Conservation (phyloP, 1,140 invertebrate species). For the Lasioglossum albipes region DNA sequence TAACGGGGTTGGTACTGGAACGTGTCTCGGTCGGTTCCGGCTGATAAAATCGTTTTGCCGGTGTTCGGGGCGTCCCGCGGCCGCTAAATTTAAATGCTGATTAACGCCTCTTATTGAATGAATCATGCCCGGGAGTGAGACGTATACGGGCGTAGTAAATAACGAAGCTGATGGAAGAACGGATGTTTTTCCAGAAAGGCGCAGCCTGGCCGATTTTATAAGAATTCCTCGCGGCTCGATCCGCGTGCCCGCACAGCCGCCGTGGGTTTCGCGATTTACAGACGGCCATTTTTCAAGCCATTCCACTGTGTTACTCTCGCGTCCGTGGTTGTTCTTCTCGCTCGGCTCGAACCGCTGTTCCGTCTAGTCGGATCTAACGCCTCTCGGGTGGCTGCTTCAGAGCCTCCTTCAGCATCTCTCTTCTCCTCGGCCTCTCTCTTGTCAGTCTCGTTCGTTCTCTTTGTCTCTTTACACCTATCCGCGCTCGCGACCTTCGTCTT, state of each 20-base stretch:
- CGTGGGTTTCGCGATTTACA: conserved; percentile 49
- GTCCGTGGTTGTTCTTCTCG: conserved; percentile 5
- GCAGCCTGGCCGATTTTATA: conserved; percentile 3
- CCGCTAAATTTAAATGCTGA: conserved; percentile 1
- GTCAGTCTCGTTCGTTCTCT: conserved; percentile 7
- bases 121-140: not conserved
- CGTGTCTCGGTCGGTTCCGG: not conserved
- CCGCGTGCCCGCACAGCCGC: not conserved
- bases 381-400: conserved; percentile 38
- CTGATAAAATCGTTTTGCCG: not conserved
- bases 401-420: conserved; percentile 7
- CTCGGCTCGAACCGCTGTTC: conserved; percentile 20
- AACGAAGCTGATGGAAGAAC: not conserved
- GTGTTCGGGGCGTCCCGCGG: not conserved
- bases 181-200: not conserved
- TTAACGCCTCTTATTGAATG: not conserved
- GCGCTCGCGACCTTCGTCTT: not conserved
- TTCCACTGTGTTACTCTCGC: conserved; percentile 41
- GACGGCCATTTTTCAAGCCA: conserved; percentile 58
- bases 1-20: not conserved
- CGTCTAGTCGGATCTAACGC: conserved; percentile 60
- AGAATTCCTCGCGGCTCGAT: conserved; percentile 46
- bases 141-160: not conserved
- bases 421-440: not conserved
- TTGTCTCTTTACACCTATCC: conserved; percentile 11